A percentile compares a stretch with the other conserved stretches of the same genome.
Evolutionary conservation across 2,797 vertebrate genomes (phyloP).

Genomic region (Myotis pilosus): DNA sequence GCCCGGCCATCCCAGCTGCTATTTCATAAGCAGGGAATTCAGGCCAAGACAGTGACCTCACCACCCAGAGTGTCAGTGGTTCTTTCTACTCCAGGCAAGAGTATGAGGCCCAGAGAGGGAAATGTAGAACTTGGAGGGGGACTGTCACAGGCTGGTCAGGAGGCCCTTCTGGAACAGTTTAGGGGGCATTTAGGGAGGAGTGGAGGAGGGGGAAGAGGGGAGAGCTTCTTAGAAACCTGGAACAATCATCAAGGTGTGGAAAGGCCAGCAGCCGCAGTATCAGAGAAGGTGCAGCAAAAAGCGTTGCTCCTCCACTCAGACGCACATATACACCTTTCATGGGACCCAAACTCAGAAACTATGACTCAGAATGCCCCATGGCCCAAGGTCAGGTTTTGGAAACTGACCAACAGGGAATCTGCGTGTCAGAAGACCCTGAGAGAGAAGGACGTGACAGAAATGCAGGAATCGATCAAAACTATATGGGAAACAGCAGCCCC

Average conservation of each 20-base stretch:
- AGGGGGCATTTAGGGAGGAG: neutral
- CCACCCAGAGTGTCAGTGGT: neutral
- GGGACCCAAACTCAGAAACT: neutral
- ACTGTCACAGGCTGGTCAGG: neutral
- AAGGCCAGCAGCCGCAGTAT: neutral
- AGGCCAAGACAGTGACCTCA: neutral
- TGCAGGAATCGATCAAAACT: neutral
- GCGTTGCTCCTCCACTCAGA: neutral
- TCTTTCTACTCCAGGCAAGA: neutral
- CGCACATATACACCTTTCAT: neutral
- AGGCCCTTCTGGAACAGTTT: neutral
- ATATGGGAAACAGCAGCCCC: neutral
- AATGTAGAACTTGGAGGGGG: neutral
- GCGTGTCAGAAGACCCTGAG: neutral
- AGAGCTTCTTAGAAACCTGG: neutral
- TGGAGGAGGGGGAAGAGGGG: fast-evolving
- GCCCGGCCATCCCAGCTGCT: neutral
- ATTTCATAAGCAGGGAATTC: neutral
- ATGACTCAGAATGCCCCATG: neutral
- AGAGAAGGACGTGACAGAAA: neutral
- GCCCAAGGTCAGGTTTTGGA: neutral
- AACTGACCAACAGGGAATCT: neutral
- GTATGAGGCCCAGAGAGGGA: neutral
- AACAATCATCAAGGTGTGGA: neutral
- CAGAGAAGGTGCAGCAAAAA: neutral